These are phyloP conservation scores for Coendou prehensilis DNA, from an alignment of 2,797 vertebrate species.

Conservation along the genomic window DNA sequence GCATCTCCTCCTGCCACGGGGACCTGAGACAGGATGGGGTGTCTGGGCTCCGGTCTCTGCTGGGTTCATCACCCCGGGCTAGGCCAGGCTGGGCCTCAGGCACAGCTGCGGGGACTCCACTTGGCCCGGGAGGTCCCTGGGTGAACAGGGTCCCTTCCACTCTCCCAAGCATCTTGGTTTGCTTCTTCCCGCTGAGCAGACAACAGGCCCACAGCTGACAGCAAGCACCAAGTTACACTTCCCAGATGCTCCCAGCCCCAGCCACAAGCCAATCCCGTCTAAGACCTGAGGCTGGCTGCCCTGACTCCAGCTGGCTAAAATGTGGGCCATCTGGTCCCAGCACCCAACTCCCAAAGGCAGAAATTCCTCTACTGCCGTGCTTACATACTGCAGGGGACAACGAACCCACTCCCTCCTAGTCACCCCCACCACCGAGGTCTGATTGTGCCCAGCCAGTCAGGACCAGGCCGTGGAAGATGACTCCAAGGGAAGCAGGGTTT, in stretches of 20 bases:
- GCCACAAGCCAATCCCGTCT: neutral
- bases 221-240: slow-evolving; percentile 51
- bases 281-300: neutral
- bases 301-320: neutral
- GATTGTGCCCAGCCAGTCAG: neutral
- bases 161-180: neutral
- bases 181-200: neutral
- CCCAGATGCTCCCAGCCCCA: slow-evolving; percentile 23
- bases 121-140: neutral
- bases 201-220: slow-evolving; percentile 29
- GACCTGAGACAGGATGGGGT: neutral
- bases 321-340: neutral
- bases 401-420: neutral
- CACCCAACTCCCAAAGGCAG: neutral
- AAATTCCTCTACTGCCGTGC: neutral
- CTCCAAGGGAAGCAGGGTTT: neutral
- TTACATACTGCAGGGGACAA: neutral
- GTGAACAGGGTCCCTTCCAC: neutral
- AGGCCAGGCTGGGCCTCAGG: neutral
- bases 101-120: neutral
- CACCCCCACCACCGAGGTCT: neutral
- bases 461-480: neutral
- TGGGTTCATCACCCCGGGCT: neutral
- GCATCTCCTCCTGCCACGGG: neutral
- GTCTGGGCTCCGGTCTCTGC: neutral